Evolutionary conservation across 1,140 invertebrate genomes (phyloP).

Genomic region (Cyrtorhinus lividipennis): DNA sequence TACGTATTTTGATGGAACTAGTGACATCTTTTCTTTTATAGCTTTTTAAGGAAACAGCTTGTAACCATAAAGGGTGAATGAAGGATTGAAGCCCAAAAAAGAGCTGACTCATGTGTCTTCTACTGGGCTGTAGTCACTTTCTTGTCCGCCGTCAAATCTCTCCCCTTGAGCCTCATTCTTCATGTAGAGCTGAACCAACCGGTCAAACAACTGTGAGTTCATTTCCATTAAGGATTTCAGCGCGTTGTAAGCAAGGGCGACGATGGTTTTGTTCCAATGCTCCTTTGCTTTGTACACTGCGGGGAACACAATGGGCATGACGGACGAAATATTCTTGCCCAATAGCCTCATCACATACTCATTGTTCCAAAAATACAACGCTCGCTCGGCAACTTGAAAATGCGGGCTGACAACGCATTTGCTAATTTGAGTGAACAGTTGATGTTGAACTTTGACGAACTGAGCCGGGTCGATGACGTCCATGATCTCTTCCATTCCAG

Average conservation of each 20-base stretch:
- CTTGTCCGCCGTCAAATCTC: not conserved
- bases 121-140: not conserved
- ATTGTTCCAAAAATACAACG: constrained; percentile 92
- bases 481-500: constrained; percentile 92
- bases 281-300: constrained; percentile 95
- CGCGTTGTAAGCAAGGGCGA: constrained; percentile 97
- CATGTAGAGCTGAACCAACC: not conserved
- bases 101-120: not conserved
- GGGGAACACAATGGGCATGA: constrained; percentile 91
- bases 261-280: constrained; percentile 99
- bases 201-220: constrained; percentile 96
- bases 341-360: constrained; percentile 91
- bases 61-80: too few species aligned
- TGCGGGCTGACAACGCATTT: constrained; percentile 97
- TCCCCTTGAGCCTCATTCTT: not conserved
- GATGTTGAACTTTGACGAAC: constrained; percentile 95
- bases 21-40: too few species aligned
- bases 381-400: constrained; percentile 84
- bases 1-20: too few species aligned
- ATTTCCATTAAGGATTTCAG: constrained; percentile 99
- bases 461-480: constrained; percentile 97
- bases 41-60: too few species aligned
- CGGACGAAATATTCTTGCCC: constrained; percentile 78
- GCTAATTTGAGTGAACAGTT: constrained; percentile 90
- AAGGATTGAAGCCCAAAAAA: too few species aligned